Base-by-base conservation (phyloP, 2,888 invertebrate species). In the Tipula confusa region DNA sequence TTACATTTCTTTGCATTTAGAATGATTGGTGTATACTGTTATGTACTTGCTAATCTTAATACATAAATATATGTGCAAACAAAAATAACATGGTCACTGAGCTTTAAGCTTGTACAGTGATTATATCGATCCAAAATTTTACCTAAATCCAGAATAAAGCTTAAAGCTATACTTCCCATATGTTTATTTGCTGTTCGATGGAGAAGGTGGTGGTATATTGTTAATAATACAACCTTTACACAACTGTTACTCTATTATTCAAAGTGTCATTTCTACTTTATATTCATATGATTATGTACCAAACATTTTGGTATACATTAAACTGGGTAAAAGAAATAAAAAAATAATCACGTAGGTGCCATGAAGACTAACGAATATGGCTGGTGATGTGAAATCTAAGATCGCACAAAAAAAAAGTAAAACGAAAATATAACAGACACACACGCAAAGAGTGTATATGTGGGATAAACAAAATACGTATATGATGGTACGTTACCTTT, bases 241-340 rank as follows among this genome's bases (percentile, higher is more conserved):
- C 64, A 64, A 64, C 18, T 64, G 24, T 64, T 64, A 64, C 64
- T 24, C 9, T 64, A 64, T 64, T 64, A 64, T 64, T 64, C 64
- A 64, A 64, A 64, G 64, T 64, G 64, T 64, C 64, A 64, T 64
- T 64, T 64, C 64, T 64, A 64, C 64, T 64, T 64, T 64, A 64
- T 64, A 64, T 64, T 64, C 64, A 64, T 64, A 64, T 9, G 64
- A 64, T 64, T 64, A 64, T 64, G 64, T 64, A 64, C 24, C 18
- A 64, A 64, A 24, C 64, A 64, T 64, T 64, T 24, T 64, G 4
- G 64, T 64, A 64, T 64, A 48, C 48, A 18, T 18, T 18, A 64
- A 64, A 64, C 9, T 24, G 64, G 24, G 64, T 7, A n/a, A 64
- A 24, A 9, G 64, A 64, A 18, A 24, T 15, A 43, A 36, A 4